These are phyloP conservation scores for Aromia moschata DNA, from an alignment of 2,888 invertebrate species.

Conservation along the genomic window DNA sequence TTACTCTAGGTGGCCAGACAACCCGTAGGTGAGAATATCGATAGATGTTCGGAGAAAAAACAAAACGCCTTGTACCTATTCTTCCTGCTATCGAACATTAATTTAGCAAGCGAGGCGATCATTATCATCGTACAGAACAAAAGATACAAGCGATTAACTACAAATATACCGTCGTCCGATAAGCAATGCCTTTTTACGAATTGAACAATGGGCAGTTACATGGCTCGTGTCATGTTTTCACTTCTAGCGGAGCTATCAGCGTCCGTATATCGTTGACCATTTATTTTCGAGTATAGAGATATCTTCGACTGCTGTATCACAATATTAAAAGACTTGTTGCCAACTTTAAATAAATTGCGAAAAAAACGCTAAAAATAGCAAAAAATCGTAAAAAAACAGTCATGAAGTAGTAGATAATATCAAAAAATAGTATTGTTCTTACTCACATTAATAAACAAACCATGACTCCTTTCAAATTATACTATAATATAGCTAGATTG, in stretches of 20 bases:
- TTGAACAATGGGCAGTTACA: slow-evolving; percentile 12
- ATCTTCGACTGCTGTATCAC: background rate
- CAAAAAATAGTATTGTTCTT: no score
- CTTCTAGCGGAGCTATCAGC: background rate
- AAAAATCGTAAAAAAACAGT: no score
- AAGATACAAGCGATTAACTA: background rate
- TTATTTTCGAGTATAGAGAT: background rate
- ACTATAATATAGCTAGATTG: no score
- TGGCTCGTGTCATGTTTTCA: slow-evolving; percentile 7
- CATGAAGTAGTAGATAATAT: no score
- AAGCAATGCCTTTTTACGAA: background rate
- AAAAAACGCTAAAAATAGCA: no score
- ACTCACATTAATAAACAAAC: no score
- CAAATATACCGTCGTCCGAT: background rate
- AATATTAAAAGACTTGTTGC: no score
- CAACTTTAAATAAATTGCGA: no score
- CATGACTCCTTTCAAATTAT: no score
- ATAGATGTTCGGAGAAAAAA: background rate
- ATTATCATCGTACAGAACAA: background rate
- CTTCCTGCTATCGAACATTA: background rate
- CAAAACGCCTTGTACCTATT: no score
- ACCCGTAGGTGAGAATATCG: background rate
- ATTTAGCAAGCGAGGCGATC: background rate
- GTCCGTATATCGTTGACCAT: slow-evolving; percentile 8
- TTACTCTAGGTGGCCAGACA: background rate